Base-by-base conservation (phyloP, 2,113 vertebrate genomes). In the Hyperoodon ampullatus region DNA sequence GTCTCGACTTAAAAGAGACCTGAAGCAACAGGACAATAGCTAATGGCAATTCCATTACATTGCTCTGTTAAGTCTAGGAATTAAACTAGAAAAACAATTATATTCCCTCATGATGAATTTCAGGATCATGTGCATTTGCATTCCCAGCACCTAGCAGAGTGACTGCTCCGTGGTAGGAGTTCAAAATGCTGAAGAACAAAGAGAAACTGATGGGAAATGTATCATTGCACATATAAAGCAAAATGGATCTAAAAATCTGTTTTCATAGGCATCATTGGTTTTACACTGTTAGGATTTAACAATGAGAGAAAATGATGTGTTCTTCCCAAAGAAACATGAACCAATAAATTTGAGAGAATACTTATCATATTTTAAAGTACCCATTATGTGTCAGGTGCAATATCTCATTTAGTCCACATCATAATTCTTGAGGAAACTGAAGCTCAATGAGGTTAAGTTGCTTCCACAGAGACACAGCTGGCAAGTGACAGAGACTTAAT, bases 401-500 rank as follows among this genome's bases (percentile, higher is more conserved):
- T 82, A 61, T 84, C 63, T 92, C 89, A 50, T 50, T 88, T 63
- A 95, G 85, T 68, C 42, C 42, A 63, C 9, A 83, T 80, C n/a
- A 66, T 63, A 82, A 68, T 44, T 50, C 15, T 15, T 26, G 14
- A 81, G 61, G 70, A 95, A 96, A 88, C 23, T 44, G 47, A 82
- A 85, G 65, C 18, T 81, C 60, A 30, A 26, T 70, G 50, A 92
- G n/a, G 35, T 78, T 35, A 82, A 96, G 71, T 55, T 82, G 58
- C 55, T 95, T 93, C 8, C 28, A 30, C 23, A 53, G 47, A 93
- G 61, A 70, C 70, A 84, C 6, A 90, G 42, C 44, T 39, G 58
- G 83, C 47, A 70, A 84, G 44, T 78, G 75, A 81, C 91, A 90
- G 70, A 89, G 66, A 92, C 58, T 75, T 91, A 53, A 82, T 53